phyloP scores from a whole-genome alignment of 2,797 vertebrate species.

The Rachycentron canadum region DNA sequence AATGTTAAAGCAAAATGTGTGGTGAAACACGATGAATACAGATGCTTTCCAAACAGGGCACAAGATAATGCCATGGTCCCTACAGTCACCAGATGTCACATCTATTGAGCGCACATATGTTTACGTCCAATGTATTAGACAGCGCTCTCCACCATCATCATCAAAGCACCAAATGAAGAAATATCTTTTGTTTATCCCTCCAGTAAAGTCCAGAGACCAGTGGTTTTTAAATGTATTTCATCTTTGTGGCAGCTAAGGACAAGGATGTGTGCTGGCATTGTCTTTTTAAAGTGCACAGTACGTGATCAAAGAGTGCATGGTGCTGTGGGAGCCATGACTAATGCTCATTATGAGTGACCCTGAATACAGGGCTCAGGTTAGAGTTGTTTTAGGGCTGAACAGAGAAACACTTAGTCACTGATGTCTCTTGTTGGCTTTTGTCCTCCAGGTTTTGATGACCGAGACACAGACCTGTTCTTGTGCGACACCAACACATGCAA shows the following conservation, averaged over 20 bases:
- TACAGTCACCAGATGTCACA: constrained; percentile 24
- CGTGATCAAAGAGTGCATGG: constrained; percentile 46
- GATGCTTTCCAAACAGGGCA: constrained; percentile 2
- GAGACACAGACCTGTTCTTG: constrained; percentile 98
- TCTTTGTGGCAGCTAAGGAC: constrained; percentile 62
- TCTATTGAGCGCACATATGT: neutral
- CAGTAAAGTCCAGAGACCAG: constrained; percentile 22
- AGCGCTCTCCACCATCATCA: neutral
- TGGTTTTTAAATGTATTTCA: constrained; percentile 38
- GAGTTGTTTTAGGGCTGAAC: constrained; percentile 46
- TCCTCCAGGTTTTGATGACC: constrained; percentile 94
- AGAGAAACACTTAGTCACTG: constrained; percentile 56
- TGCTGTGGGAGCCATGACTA: constrained; percentile 63
- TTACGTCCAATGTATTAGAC: neutral
- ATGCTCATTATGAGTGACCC: constrained; percentile 59
- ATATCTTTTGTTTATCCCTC: constrained; percentile 18
- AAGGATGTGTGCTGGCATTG: constrained; percentile 37
- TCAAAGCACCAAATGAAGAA: constrained; percentile 22
- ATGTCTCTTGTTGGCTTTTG: constrained; percentile 68
- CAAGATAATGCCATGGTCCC: neutral
- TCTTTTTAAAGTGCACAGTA: constrained; percentile 53
- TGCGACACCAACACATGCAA: constrained; percentile 99
- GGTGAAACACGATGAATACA: constrained; percentile 13
- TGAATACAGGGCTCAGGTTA: constrained; percentile 30
- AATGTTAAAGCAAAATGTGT: constrained; percentile 43